Conservation (phyloP, 2,797 vertebrate genomes). For the Helicolenus hilgendorfi region DNA sequence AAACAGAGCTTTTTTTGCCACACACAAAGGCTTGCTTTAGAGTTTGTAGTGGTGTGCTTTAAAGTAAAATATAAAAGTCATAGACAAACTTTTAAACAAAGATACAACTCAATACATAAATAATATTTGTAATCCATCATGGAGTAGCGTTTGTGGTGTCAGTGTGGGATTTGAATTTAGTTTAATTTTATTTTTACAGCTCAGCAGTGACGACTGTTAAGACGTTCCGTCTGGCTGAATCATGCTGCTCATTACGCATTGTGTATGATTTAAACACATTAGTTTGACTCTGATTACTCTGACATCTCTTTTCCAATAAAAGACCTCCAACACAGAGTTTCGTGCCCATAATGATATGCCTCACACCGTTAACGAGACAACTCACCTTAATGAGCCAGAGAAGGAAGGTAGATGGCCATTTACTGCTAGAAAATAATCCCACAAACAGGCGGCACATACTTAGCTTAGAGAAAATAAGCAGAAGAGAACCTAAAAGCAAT, state of each 20-base stretch:
- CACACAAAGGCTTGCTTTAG: not conserved
- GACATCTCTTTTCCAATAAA: slow-evolving; percentile 30
- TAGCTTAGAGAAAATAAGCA: not conserved
- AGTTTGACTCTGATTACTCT: slow-evolving; percentile 38
- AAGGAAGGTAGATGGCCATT: not conserved
- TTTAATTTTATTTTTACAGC: not conserved
- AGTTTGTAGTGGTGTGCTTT: not conserved
- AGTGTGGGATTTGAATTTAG: not conserved
- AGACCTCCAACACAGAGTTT: slow-evolving; percentile 42
- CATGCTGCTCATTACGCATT: slow-evolving; percentile 16
- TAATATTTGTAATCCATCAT: not conserved
- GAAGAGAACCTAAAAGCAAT: slow-evolving; percentile 8
- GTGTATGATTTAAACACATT: slow-evolving; percentile 33
- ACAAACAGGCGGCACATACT: not conserved
- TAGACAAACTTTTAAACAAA: not conserved
- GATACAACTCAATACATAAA: not conserved
- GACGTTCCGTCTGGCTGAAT: not conserved
- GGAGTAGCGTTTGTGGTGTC: not conserved
- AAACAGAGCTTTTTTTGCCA: not conserved
- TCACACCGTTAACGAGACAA: slow-evolving; percentile 33
- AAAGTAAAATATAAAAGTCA: not conserved
- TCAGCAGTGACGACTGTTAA: not conserved
- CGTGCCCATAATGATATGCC: slow-evolving; percentile 33
- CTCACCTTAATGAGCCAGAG: slow-evolving; percentile 39
- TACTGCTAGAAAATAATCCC: slow-evolving; percentile 16